These are phyloP conservation scores for Melanotaenia boesemani DNA, from an alignment of 2,797 vertebrate genomes.

Conservation along the genomic window DNA sequence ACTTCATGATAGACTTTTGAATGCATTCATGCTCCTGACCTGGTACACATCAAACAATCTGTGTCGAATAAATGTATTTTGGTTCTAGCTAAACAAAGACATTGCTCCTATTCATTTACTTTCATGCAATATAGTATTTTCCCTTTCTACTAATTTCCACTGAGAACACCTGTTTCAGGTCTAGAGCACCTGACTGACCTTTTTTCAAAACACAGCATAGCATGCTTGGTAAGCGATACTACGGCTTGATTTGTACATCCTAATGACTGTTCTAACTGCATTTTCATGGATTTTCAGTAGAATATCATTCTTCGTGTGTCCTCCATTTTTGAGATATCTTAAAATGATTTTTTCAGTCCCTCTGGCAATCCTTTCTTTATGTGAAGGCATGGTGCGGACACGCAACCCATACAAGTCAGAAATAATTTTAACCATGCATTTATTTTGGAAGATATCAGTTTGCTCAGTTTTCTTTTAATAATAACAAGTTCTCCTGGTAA, in stretches of 20 bases:
- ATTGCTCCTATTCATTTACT: not conserved
- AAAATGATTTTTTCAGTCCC: too few relatives aligned
- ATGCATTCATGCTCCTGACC: not conserved
- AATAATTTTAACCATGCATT: too few relatives aligned
- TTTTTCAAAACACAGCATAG: not conserved
- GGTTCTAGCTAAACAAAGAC: not conserved
- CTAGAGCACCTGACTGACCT: not conserved
- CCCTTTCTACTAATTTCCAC: too few relatives aligned
- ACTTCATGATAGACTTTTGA: not conserved
- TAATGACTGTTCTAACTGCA: slow-evolving; percentile 1
- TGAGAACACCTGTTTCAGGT: not conserved
- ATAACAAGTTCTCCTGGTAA: not conserved
- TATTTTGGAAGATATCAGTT: too few relatives aligned
- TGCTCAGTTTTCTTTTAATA: too few relatives aligned
- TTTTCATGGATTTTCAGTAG: not conserved
- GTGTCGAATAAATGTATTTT: too few relatives aligned
- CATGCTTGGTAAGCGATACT: slow-evolving; percentile 4
- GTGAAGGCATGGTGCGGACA: too few relatives aligned
- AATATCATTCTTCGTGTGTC: not conserved
- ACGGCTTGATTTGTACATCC: not conserved
- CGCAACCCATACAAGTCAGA: too few relatives aligned
- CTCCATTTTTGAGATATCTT: too few relatives aligned
- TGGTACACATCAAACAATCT: not conserved
- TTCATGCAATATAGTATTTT: not conserved
- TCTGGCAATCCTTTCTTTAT: too few relatives aligned